Conservation (phyloP, 2,113 vertebrate genomes). For the Scytalopus superciliaris region DNA sequence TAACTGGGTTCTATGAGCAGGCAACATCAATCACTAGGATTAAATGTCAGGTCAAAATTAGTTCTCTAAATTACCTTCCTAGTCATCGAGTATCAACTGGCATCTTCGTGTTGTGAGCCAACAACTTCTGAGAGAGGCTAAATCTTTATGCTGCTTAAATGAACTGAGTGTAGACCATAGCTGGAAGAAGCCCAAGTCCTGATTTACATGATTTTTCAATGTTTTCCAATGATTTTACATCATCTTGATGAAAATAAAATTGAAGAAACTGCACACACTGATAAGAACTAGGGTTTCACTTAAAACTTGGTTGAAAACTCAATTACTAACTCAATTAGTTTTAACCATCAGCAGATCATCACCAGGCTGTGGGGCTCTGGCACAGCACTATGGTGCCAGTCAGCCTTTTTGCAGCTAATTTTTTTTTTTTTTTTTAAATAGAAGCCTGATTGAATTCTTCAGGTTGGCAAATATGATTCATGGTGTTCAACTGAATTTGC, state of each 20-base stretch:
- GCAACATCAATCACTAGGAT: not conserved
- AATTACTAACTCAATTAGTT: not conserved
- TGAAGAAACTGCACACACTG: not conserved
- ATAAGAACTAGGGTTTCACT: not conserved
- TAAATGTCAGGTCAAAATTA: conserved; percentile 13
- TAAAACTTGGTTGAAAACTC: not conserved
- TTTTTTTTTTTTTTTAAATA: not conserved
- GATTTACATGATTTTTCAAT: not conserved
- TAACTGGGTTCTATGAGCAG: not conserved
- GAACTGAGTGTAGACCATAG: not conserved
- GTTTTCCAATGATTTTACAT: not conserved
- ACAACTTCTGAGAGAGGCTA: not conserved
- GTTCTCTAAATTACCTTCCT: not conserved
- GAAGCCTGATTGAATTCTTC: not conserved
- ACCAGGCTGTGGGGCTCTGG: not conserved
- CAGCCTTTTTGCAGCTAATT: not conserved
- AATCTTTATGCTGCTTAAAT: not conserved
- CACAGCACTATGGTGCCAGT: not conserved
- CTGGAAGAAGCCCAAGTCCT: not conserved
- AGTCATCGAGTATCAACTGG: not conserved
- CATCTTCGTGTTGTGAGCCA: not conserved
- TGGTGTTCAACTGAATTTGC: not conserved
- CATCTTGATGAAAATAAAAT: not conserved
- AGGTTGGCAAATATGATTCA: not conserved
- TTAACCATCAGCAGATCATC: not conserved